Conservation (phyloP, 2,797 vertebrate genomes). For the Dicrostonyx torquatus region DNA sequence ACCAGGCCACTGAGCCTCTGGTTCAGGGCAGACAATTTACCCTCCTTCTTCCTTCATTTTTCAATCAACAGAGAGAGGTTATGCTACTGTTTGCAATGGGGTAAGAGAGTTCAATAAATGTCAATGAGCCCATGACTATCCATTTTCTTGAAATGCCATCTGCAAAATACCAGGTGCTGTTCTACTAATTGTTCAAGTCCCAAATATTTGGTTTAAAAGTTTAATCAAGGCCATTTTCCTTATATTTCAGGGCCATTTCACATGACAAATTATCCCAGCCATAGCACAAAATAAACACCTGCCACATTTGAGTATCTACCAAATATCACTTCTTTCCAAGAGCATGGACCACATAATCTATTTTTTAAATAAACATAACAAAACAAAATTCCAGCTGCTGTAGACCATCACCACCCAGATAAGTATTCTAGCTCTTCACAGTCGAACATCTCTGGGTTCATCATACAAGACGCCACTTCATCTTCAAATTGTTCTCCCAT, state of each 20-base stretch:
- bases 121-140: background rate
- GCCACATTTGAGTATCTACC: conserved; percentile 51
- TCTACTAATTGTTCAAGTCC: conserved; percentile 64
- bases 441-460: background rate
- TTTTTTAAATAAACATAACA: background rate
- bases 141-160: conserved; percentile 59
- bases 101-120: conserved; percentile 60
- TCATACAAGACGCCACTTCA: background rate
- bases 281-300: conserved; percentile 70
- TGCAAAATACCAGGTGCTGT: conserved; percentile 52
- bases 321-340: conserved; percentile 35
- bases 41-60: conserved; percentile 22
- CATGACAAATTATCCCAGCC: conserved; percentile 59
- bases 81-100: background rate
- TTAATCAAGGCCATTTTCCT: conserved; percentile 64
- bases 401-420: conserved; percentile 20
- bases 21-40: background rate
- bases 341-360: conserved; percentile 19
- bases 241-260: conserved; percentile 55
- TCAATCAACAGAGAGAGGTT: conserved; percentile 2
- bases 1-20: background rate
- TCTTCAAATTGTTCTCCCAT: background rate
- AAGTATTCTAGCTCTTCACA: background rate
- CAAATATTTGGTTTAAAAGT: conserved; percentile 74
- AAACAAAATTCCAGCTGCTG: background rate